These are phyloP conservation scores for Lepilemur ruficaudatus DNA, from an alignment of 2,797 vertebrate species.

Conservation along the genomic window DNA sequence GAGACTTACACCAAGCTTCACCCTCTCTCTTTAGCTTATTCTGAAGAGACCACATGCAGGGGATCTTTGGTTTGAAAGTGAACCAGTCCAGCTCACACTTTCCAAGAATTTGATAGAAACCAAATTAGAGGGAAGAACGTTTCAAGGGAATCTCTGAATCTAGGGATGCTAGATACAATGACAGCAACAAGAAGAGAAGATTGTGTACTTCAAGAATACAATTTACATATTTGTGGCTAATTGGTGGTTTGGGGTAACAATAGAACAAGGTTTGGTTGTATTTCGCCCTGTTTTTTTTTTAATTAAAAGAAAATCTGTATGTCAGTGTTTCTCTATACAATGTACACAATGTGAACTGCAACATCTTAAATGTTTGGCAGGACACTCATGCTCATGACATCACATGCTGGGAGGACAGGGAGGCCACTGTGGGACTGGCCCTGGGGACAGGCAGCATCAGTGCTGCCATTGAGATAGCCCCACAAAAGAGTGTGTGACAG, in stretches of 20 bases:
- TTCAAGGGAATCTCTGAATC: slow-evolving; percentile 28
- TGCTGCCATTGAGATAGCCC: slow-evolving; percentile 83
- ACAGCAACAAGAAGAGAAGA: slow-evolving; percentile 20
- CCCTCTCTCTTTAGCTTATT: not conserved
- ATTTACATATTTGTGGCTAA: slow-evolving; percentile 45
- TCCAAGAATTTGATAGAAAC: slow-evolving; percentile 60
- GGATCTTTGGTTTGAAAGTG: not conserved
- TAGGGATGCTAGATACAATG: not conserved
- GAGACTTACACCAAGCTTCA: not conserved
- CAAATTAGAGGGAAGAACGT: not conserved
- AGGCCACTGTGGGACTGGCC: slow-evolving; percentile 76
- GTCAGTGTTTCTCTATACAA: slow-evolving; percentile 73
- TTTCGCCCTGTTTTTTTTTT: not conserved
- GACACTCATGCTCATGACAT: slow-evolving; percentile 85
- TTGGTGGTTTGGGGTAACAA: slow-evolving; percentile 51
- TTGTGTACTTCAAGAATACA: slow-evolving; percentile 41
- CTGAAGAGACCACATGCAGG: not conserved
- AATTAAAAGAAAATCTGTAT: slow-evolving; percentile 13
- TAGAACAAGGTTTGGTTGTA: slow-evolving; percentile 70
- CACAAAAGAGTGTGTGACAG: slow-evolving; percentile 79
- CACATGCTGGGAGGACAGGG: slow-evolving; percentile 84
- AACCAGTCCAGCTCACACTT: not conserved
- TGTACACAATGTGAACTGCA: slow-evolving; percentile 72
- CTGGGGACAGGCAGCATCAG: slow-evolving; percentile 69
- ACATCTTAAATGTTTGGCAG: slow-evolving; percentile 80